A percentile compares a stretch with the other conserved stretches of the same genome.
Conservation (phyloP, 2,888 invertebrate species). For the Cantharis rustica region DNA sequence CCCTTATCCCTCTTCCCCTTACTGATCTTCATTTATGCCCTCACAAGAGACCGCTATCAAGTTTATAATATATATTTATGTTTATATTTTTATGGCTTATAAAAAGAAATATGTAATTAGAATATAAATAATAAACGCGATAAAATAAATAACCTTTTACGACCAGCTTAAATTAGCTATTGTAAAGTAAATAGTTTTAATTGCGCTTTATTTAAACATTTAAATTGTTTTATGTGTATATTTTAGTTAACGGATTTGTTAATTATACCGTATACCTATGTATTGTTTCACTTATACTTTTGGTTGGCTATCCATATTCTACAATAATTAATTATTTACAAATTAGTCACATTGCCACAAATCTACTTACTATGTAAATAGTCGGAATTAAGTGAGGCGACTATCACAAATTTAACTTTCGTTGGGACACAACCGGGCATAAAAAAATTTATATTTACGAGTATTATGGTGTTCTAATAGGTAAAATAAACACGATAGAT, state of each 20-base stretch:
- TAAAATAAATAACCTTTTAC: slow-evolving; percentile 48
- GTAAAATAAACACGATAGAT: neutral
- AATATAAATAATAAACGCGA: slow-evolving; percentile 48
- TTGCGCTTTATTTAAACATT: slow-evolving; percentile 29
- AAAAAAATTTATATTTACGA: neutral
- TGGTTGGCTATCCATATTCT: neutral
- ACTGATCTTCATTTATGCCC: slow-evolving; percentile 39
- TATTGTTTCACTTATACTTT: neutral
- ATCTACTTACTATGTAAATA: neutral
- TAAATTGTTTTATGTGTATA: slow-evolving; percentile 26
- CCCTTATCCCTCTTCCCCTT: slow-evolving; percentile 37
- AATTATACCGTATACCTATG: slow-evolving; percentile 3
- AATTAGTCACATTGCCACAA: neutral
- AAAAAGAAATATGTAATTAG: slow-evolving; percentile 48
- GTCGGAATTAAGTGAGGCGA: neutral
- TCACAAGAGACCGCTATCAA: slow-evolving; percentile 45
- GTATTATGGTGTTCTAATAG: neutral
- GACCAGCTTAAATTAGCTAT: slow-evolving; percentile 37
- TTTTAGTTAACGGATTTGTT: slow-evolving; percentile 20
- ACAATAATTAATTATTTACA: neutral
- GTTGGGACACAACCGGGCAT: neutral
- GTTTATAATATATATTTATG: slow-evolving; percentile 44
- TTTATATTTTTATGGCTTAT: slow-evolving; percentile 48
- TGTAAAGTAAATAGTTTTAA: slow-evolving; percentile 39
- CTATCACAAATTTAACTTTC: neutral